Percentiles rank a stretch among this genome's conserved stretches.
Conservation (phyloP, 2,797 vertebrate species). For the Esox lucius region DNA sequence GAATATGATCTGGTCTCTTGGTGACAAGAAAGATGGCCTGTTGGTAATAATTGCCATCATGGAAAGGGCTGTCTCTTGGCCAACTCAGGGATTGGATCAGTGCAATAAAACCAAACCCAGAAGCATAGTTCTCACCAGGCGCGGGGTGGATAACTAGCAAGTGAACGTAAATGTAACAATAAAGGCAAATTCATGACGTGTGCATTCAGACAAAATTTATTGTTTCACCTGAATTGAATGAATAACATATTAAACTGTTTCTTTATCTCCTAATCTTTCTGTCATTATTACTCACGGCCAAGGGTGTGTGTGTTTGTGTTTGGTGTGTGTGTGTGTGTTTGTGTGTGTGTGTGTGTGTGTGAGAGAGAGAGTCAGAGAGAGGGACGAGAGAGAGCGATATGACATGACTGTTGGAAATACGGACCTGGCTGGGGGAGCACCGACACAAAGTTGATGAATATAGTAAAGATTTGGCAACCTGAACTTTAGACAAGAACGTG, state of each 20-base stretch:
- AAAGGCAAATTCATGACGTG: conserved; percentile 28
- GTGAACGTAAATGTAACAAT: conserved; percentile 79
- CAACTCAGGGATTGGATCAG: conserved; percentile 68
- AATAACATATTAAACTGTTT: neutral
- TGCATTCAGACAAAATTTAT: conserved; percentile 51
- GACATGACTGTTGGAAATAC: neutral
- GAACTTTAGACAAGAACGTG: neutral
- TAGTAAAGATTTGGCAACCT: neutral
- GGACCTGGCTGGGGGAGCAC: neutral
- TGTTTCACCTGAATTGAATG: conserved; percentile 25
- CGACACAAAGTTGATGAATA: neutral
- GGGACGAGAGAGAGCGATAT: neutral
- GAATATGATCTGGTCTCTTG: conserved; percentile 90
- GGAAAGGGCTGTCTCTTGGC: conserved; percentile 81
- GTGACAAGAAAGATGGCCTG: conserved; percentile 89
- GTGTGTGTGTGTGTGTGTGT: neutral
- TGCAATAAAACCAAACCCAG: conserved; percentile 86
- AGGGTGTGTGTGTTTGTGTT: neutral
- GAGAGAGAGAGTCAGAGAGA: neutral
- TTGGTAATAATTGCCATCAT: conserved; percentile 84
- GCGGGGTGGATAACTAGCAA: conserved; percentile 86
- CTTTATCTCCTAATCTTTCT: neutral
- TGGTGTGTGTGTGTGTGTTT: neutral
- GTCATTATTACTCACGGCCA: neutral
- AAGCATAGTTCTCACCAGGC: conserved; percentile 90